Percentiles rank a stretch among this genome's conserved stretches.
Evolutionary conservation across 2,113 vertebrate genomes (phyloP).

Genomic region (Sinocyclocheilus maitianheensis): DNA sequence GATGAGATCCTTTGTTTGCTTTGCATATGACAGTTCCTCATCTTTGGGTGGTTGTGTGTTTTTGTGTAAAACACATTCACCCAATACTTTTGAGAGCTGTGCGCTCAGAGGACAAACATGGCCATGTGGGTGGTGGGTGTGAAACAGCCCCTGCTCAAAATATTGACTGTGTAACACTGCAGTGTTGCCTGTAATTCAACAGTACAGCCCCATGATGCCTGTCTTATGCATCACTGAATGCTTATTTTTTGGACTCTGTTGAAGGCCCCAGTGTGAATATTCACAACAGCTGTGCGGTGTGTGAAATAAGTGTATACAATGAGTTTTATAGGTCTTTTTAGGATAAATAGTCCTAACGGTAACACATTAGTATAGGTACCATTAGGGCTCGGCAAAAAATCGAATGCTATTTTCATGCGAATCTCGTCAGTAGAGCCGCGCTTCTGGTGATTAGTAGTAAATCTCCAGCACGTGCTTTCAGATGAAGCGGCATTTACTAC

Average conservation of each 20-base stretch:
- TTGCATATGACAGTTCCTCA: neutral
- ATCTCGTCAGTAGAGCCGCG: no score
- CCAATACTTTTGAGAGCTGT: slow-evolving; percentile 14
- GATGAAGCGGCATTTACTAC: no score
- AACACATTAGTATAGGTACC: no score
- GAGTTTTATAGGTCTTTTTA: neutral
- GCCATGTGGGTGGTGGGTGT: slow-evolving; percentile 28
- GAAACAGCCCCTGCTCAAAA: slow-evolving; percentile 14
- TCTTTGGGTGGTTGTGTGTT: slow-evolving; percentile 3
- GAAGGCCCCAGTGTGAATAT: slow-evolving; percentile 19
- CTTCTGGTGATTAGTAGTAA: no score
- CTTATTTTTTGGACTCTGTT: slow-evolving; percentile 9
- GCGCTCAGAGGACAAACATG: neutral
- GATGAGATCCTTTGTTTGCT: slow-evolving; percentile 18
- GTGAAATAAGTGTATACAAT: neutral
- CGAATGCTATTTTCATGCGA: no score
- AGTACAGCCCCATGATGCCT: neutral
- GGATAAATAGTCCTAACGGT: neutral
- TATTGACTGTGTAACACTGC: slow-evolving; percentile 9
- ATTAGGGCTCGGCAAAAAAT: no score
- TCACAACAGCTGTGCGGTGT: slow-evolving; percentile 13
- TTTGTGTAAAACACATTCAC: slow-evolving; percentile 22
- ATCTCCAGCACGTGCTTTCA: no score
- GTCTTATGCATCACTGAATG: neutral
- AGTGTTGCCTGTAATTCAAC: neutral